Evolutionary conservation across 1,140 invertebrate species (phyloP).

Genomic region (Cardiocondyla obscurior): DNA sequence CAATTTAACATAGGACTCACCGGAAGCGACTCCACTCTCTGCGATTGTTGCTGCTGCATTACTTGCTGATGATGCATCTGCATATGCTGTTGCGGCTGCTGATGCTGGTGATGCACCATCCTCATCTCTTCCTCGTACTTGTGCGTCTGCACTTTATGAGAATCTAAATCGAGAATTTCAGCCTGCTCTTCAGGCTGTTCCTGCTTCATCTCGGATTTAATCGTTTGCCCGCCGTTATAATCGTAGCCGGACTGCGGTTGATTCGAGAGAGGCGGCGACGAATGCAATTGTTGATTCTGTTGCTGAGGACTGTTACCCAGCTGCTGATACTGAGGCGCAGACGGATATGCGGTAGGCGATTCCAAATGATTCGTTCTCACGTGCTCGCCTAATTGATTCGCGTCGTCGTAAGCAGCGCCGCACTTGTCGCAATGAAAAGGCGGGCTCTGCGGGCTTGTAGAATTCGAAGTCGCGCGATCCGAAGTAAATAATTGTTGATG

Average conservation of each 20-base stretch:
- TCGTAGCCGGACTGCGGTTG: slow-evolving; percentile 80
- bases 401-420: slow-evolving; percentile 90
- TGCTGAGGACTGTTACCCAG: slow-evolving; percentile 72
- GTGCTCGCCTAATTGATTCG: slow-evolving; percentile 88
- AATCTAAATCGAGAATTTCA: slow-evolving; percentile 94
- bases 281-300: slow-evolving; percentile 65
- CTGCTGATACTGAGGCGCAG: slow-evolving; percentile 75
- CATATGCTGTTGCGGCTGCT: slow-evolving; percentile 73
- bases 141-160: slow-evolving; percentile 90
- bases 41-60: slow-evolving; percentile 71
- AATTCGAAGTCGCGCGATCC: slow-evolving; percentile 85
- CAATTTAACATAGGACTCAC: slow-evolving; percentile 85
- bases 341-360: slow-evolving; percentile 81
- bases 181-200: slow-evolving; percentile 88
- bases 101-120: slow-evolving; percentile 72
- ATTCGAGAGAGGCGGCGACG: slow-evolving; percentile 73
- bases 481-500: slow-evolving; percentile 84
- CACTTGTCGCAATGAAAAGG: slow-evolving; percentile 92
- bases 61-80: slow-evolving; percentile 77
- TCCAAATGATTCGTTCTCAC: slow-evolving; percentile 88
- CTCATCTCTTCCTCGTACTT: slow-evolving; percentile 77
- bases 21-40: slow-evolving; percentile 80
- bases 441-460: slow-evolving; percentile 87
- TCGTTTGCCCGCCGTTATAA: slow-evolving; percentile 74
- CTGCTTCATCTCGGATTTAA: slow-evolving; percentile 83